Evolutionary conservation across 2,113 vertebrate genomes (phyloP).

Genomic region (Daphoenositta chrysoptera): DNA sequence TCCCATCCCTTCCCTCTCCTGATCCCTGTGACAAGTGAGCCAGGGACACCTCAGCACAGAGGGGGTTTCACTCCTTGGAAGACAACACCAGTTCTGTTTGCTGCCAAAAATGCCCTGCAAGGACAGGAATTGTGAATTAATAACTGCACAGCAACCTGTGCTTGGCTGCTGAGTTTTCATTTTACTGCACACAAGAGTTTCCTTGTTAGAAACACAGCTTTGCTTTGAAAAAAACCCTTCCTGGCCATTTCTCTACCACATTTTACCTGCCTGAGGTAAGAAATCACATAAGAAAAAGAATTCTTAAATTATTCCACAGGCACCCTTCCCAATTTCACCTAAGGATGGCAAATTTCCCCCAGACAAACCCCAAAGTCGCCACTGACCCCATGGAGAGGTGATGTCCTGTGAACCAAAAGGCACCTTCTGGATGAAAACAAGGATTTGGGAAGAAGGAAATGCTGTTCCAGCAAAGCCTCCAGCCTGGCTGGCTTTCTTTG

Average conservation of each 20-base stretch:
- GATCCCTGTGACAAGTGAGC: rapidly evolving
- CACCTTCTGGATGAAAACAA: rapidly evolving
- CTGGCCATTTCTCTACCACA: background rate
- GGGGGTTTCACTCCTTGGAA: background rate
- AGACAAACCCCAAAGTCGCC: background rate
- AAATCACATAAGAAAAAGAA: background rate
- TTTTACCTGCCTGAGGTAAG: background rate
- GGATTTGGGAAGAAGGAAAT: background rate
- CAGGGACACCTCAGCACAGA: background rate
- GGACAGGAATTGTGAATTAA: background rate
- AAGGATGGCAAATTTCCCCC: background rate
- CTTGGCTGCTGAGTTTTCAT: background rate
- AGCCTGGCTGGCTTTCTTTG: background rate
- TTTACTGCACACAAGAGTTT: background rate
- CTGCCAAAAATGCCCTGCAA: background rate
- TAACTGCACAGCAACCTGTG: background rate
- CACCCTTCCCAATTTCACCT: background rate
- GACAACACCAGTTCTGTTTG: background rate
- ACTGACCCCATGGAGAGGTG: background rate
- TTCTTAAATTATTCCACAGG: background rate
- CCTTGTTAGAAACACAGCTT: background rate
- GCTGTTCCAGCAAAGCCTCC: background rate
- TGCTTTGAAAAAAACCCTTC: background rate
- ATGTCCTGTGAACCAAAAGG: background rate
- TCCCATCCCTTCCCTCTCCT: background rate